A percentile compares a stretch with the other conserved stretches of the same genome.
Evolutionary conservation across 2,113 vertebrate genomes (phyloP).

Genomic region (Puffinus mauretanicus): DNA sequence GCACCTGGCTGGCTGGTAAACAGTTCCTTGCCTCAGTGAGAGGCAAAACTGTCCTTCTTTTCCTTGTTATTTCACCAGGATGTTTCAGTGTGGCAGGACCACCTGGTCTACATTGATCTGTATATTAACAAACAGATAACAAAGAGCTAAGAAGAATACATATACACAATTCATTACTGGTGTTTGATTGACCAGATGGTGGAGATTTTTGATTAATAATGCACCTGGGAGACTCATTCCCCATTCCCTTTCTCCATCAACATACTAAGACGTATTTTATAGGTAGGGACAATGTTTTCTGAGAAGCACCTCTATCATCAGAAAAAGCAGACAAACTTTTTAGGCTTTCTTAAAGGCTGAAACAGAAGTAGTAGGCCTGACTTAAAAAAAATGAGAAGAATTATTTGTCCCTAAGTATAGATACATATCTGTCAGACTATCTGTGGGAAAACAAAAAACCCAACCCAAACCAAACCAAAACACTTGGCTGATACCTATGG

Average conservation of each 20-base stretch:
- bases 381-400: neutral
- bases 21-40: neutral
- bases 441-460: neutral
- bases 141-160: neutral
- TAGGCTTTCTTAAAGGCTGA: neutral
- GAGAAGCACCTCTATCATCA: neutral
- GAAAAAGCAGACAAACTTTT: neutral
- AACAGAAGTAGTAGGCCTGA: neutral
- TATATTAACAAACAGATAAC: neutral
- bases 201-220: neutral
- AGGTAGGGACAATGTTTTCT: neutral
- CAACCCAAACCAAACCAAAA: neutral
- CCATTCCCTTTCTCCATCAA: neutral
- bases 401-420: neutral
- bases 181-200: neutral
- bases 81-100: neutral
- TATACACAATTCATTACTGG: fast-evolving
- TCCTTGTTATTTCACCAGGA: neutral
- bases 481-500: neutral
- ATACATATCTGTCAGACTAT: fast-evolving
- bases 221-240: neutral
- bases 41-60: neutral
- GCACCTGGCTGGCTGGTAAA: neutral
- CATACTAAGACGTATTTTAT: neutral
- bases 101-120: neutral